Evolutionary conservation across 2,797 vertebrate species (phyloP), one percentile per base, ranked within the genome.

Genomic region (Mormyrops attenuatus): DNA sequence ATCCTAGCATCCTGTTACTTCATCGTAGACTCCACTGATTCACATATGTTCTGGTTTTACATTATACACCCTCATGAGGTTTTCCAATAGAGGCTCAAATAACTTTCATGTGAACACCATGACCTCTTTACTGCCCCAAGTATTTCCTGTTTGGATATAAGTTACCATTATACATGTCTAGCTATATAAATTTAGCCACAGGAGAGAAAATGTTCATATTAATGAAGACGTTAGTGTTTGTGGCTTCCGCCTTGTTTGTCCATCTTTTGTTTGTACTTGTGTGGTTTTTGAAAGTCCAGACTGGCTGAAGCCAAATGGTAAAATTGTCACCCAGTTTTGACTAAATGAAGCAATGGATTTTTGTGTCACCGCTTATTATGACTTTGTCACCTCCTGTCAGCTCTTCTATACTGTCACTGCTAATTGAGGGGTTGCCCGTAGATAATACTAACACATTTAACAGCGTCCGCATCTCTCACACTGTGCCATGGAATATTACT

Each of bases 181-280:
- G 49, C 44, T 85, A 85, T 84, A 47, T 47, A 85, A 52, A 85
- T 22, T 85, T 85, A 85, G n/a, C 44, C 82, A 85, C 82, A 85
- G 82, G 11, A 85, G 44, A 49, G 47, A 30, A 47, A n/a, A 85
- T 85, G 47, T 26, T 13, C 0, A 20, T 26, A 85, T 85, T 52
- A 26, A 44, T 80, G 73, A 44, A 80, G 38, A 80, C 26, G 13
- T 30, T 85, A 30, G 17, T 52, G 22, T 52, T 30, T 11, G 5
- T 13, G 0, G 41, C 4, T 47, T 47, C 11, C 3, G 1, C 9
- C 26, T 69, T 69, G 26, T 11, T 34, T 34, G 11, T 34, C 63
- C 26, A 34, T 69, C 9, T 73, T 73, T 85, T 52, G 38, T 6
- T 44, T 44, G 73, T 44, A 20, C 38, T 44, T 20, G 38, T 80